Evolutionary conservation across 2,113 vertebrate species (phyloP).

Genomic region (Mirza zaza): DNA sequence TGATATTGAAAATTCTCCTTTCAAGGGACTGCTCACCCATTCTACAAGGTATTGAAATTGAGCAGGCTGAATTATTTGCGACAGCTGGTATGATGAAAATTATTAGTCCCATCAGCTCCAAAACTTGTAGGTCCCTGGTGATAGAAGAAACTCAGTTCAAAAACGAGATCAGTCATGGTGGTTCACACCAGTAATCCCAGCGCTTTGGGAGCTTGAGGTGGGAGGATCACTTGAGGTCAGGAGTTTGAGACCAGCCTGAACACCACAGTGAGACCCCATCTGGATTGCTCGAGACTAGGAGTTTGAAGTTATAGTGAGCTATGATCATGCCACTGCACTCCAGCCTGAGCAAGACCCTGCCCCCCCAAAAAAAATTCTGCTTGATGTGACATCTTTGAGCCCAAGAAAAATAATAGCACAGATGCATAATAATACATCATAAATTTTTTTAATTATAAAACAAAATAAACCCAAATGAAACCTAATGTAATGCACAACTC

Average conservation of each 20-base stretch:
- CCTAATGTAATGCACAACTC: neutral
- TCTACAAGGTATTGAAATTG: neutral
- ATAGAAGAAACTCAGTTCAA: slow-evolving; percentile 45
- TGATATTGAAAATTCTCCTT: slow-evolving; percentile 46
- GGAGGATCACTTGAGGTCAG: too few relatives aligned
- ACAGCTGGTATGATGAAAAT: slow-evolving; percentile 44
- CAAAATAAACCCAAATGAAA: neutral
- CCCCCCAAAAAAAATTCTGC: neutral
- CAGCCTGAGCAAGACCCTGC: too few relatives aligned
- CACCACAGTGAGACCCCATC: too few relatives aligned
- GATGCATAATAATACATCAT: neutral
- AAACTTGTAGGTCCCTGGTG: neutral
- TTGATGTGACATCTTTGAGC: slow-evolving; percentile 26
- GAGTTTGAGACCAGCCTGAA: too few relatives aligned
- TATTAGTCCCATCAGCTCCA: slow-evolving; percentile 19
- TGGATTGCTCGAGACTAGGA: too few relatives aligned
- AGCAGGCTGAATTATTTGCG: slow-evolving; percentile 52
- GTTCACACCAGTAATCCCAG: too few relatives aligned
- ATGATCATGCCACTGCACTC: too few relatives aligned
- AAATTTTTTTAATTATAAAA: slow-evolving; percentile 15
- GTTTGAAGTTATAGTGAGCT: too few relatives aligned
- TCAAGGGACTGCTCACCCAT: neutral
- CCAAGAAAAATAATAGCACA: slow-evolving; percentile 34
- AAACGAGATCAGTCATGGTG: neutral
- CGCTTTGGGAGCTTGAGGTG: too few relatives aligned